A percentile compares a stretch with the other conserved stretches of the same genome.
Evolutionary conservation across 2,797 vertebrate species (phyloP).

Genomic region (Platyrinchus mystaceus): DNA sequence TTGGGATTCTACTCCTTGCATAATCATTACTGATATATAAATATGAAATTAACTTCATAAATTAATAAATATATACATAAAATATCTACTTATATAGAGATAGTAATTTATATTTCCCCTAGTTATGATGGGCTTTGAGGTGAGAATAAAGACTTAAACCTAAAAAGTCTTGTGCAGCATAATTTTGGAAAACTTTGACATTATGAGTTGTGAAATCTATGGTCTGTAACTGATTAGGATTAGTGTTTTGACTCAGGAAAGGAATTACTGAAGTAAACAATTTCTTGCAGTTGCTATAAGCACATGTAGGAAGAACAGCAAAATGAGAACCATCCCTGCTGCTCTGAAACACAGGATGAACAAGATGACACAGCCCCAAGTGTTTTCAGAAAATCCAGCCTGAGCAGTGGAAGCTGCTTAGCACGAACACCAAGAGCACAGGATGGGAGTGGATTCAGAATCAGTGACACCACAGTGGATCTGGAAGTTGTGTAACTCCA

Average conservation of each 20-base stretch:
- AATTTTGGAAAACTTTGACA: not conserved
- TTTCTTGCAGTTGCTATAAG: not conserved
- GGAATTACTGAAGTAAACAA: not conserved
- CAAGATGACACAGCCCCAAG: not conserved
- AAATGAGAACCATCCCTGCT: not conserved
- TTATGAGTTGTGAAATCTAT: not conserved
- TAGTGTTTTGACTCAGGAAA: not conserved
- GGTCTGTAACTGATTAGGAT: not conserved
- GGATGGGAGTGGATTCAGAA: fast-evolving
- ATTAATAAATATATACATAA: not conserved
- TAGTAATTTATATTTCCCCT: not conserved
- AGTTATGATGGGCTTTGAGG: not conserved
- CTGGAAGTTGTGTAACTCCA: not conserved
- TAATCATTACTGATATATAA: not conserved
- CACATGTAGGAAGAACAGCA: not conserved
- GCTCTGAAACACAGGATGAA: not conserved
- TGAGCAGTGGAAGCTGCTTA: not conserved
- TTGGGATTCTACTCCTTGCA: not conserved
- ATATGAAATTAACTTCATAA: not conserved
- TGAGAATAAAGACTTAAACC: not conserved
- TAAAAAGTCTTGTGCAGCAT: not conserved
- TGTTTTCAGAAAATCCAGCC: not conserved
- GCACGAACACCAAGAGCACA: not conserved
- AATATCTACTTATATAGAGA: not conserved
- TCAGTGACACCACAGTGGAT: fast-evolving